A percentile compares a stretch with the other conserved stretches of the same genome.
Conservation (phyloP, 1,140 invertebrate species). For the Drosophila lini region DNA sequence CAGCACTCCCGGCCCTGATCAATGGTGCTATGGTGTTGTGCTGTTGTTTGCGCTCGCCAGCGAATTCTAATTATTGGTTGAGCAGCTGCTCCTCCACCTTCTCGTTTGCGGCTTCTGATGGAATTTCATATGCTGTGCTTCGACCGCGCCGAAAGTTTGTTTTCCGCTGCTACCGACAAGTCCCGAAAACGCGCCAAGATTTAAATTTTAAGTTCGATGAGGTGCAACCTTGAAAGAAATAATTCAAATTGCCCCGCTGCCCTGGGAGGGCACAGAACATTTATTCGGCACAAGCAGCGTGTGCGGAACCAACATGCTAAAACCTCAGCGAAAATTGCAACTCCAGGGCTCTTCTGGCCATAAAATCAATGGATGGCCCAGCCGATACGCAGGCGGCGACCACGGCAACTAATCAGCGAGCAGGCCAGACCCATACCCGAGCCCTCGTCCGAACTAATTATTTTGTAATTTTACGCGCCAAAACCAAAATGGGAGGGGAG, state of each 20-base stretch:
- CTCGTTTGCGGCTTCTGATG: conserved; percentile 58
- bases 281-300: conserved; percentile 58
- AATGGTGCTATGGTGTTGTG: conserved; percentile 44
- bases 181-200: conserved; percentile 22
- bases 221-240: conserved; percentile 20
- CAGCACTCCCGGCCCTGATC: conserved; percentile 38
- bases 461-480: conserved; percentile 66
- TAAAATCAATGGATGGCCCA: conserved; percentile 41
- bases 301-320: conserved; percentile 38
- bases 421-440: conserved; percentile 11
- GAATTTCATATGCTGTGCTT: conserved; percentile 70
- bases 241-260: conserved; percentile 8
- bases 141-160: conserved; percentile 21
- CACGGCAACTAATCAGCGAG: conserved; percentile 59
- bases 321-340: conserved; percentile 52
- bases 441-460: conserved; percentile 60
- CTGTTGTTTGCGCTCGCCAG: conserved; percentile 49
- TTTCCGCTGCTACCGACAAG: not conserved
- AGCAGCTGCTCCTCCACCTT: conserved; percentile 39
- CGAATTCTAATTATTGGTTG: conserved; percentile 75
- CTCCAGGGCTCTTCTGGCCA: conserved; percentile 10
- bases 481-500: not conserved
- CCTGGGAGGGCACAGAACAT: conserved; percentile 17
- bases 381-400: conserved; percentile 25
- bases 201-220: conserved; percentile 17